Conservation (phyloP, 2,113 vertebrate genomes). For the Sprattus sprattus region DNA sequence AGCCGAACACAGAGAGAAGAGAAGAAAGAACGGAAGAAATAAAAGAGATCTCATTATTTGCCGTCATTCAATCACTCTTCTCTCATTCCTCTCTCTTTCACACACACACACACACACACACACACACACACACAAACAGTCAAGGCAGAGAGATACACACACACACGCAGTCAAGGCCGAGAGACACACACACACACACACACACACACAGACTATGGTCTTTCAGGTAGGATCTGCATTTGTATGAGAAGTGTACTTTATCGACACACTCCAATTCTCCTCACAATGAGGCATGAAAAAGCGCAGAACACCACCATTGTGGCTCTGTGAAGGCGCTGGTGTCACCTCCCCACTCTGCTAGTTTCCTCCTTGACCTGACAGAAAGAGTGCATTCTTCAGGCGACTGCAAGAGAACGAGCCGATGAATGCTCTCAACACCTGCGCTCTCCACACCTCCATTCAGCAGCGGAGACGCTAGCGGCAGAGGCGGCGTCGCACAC, state of each 20-base stretch:
- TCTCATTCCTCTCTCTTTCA: background rate
- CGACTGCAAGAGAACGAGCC: background rate
- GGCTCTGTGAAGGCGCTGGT: background rate
- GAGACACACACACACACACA: background rate
- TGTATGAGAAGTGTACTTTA: too few relatives aligned
- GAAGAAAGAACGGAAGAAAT: background rate
- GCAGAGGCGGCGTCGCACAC: too few relatives aligned
- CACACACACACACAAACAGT: background rate
- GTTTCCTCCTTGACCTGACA: background rate
- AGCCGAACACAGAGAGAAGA: background rate
- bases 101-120: too few relatives aligned
- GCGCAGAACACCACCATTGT: background rate
- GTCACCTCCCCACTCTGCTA: background rate
- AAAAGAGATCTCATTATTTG: background rate
- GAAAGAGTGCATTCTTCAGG: background rate
- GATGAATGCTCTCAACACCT: too few relatives aligned
- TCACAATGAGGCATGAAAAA: background rate
- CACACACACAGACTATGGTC: background rate
- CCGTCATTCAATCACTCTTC: background rate
- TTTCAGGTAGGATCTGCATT: too few relatives aligned
- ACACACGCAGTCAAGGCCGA: background rate
- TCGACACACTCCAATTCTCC: too few relatives aligned
- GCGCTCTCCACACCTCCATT: too few relatives aligned
- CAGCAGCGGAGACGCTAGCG: too few relatives aligned
- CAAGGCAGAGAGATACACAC: background rate